Conservation (phyloP, 2,888 invertebrate species). For the Apotomis turbidana region DNA sequence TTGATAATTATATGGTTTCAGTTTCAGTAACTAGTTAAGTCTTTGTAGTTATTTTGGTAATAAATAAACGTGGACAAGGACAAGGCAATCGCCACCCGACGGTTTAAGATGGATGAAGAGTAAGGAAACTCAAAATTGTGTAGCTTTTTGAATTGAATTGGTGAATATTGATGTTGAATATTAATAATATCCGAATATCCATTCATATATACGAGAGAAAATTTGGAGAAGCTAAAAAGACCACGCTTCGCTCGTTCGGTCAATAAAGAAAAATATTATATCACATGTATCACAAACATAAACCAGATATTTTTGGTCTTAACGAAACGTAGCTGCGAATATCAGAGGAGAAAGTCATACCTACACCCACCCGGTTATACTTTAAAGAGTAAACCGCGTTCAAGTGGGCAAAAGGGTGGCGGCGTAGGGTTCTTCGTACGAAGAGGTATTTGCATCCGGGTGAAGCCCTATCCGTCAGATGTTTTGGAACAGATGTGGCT, state of each 20-base stretch:
- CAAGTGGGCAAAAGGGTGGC: not conserved
- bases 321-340: not conserved
- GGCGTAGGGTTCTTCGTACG: slow-evolving; percentile 3
- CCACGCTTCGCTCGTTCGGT: not conserved
- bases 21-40: no score
- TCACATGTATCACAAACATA: not conserved
- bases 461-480: not conserved
- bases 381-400: not conserved
- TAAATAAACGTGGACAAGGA: no score
- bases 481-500: not conserved
- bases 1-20: no score
- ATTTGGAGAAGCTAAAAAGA: no score
- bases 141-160: no score
- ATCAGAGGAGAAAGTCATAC: not conserved
- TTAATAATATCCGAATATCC: no score
- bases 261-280: not conserved
- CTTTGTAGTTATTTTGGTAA: no score
- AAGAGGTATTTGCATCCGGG: not conserved
- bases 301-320: not conserved
- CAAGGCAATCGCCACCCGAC: no score
- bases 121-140: no score
- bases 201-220: no score
- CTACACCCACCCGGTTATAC: not conserved
- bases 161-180: no score
- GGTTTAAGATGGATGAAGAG: no score